Evolutionary conservation across 2,113 vertebrate genomes (phyloP).

Genomic region (Hypanus sabinus): DNA sequence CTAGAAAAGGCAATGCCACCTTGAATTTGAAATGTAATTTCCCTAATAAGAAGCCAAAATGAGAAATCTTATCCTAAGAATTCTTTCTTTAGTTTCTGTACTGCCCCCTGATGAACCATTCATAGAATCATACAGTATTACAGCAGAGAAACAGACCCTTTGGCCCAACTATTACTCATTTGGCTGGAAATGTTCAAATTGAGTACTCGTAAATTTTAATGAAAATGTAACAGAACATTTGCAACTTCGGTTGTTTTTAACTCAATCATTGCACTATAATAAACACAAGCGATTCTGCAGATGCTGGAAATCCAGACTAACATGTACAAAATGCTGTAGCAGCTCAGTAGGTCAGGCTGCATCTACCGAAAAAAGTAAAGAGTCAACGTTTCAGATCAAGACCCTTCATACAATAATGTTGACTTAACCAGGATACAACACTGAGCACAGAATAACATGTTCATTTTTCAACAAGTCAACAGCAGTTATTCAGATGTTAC

Average conservation of each 20-base stretch:
- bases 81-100: background rate
- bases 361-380: too few relatives aligned
- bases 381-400: too few relatives aligned
- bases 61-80: background rate
- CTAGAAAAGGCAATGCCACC: background rate
- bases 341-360: too few relatives aligned
- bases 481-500: background rate
- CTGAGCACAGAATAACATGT: background rate
- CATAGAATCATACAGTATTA: background rate
- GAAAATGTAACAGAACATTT: background rate
- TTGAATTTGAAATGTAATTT: background rate
- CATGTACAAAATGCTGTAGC: too few relatives aligned
- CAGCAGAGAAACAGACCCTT: too few relatives aligned
- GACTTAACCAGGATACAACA: background rate
- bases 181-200: background rate
- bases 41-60: background rate
- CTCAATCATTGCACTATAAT: background rate
- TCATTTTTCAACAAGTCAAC: background rate
- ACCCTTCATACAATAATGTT: background rate
- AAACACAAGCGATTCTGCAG: too few relatives aligned
- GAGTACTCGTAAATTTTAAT: background rate
- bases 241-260: background rate
- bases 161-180: background rate
- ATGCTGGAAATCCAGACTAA: too few relatives aligned
- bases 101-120: background rate